Base-by-base conservation (phyloP, 2,888 invertebrate species). In the Baronia brevicornis region DNA sequence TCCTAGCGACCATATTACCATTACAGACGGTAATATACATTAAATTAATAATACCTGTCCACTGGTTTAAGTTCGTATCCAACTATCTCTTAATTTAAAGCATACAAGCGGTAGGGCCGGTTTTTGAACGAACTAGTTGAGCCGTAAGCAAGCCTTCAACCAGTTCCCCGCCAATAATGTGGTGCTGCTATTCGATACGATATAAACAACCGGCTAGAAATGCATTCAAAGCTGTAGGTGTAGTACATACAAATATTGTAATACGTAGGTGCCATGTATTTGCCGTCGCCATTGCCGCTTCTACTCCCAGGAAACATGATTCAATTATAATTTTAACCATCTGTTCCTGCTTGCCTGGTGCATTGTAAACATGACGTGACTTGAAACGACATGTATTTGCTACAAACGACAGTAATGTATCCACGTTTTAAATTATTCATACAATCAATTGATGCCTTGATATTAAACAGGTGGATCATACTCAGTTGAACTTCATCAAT, bases 41-140 rank as follows among this genome's bases (percentile, higher is more conserved):
- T 15, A 32, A 37, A 26, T 36, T 14, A 39, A n/a, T n/a, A n/a
- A 29, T 29, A 26, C 28, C 15, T 32, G 19, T 24, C 19, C 12
- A 31, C 14, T 29, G n/a, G 28, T 18, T 28, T 31, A 17, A 20
- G 39, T 46, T 46, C 47, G 51, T 54, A 55, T 50, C 48, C 51
- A 44, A 49, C 48, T 55, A 58, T 64, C 64, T 60, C 59, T 63
- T 52, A 63, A 62, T 63, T 58, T 60, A 59, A 60, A 57, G 59
- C 52, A 50, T 41, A 44, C 46, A 43, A 43, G 45, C 42, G 49
- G 39, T 41, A 46, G 40, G 46, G 63, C 70, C 68, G 68, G 71
- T 69, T 71, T 60, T 44, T 43, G 43, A 53, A 46, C 51, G 47
- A 43, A 38, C 48, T 48, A 51, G 45, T 39, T 36, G 38, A 35